Evolutionary conservation across 2,113 vertebrate species (phyloP).

Genomic region (Pelmatolapia mariae): DNA sequence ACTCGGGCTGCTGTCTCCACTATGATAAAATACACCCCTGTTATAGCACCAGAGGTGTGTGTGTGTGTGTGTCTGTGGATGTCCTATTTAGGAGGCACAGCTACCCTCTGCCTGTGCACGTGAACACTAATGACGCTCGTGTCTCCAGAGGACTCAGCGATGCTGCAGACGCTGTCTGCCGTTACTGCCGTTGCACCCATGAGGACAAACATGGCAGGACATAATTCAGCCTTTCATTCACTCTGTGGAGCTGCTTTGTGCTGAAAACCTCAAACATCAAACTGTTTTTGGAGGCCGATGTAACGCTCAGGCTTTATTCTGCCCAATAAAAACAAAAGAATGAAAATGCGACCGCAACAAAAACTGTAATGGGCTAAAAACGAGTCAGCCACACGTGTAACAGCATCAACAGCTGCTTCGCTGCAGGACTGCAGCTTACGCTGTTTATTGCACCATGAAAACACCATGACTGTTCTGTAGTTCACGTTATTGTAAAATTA

Average conservation of each 20-base stretch:
- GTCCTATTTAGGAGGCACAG: neutral
- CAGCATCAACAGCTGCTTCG: neutral
- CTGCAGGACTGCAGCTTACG: neutral
- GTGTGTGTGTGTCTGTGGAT: neutral
- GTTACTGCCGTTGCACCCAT: accelerated
- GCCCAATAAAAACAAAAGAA: neutral
- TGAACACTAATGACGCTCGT: neutral
- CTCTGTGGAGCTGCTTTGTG: neutral
- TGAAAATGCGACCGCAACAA: neutral
- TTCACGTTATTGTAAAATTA: neutral
- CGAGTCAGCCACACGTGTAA: neutral
- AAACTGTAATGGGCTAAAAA: neutral
- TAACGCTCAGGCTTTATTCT: accelerated
- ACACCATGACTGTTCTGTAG: neutral
- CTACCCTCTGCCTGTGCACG: neutral
- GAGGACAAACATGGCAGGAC: neutral
- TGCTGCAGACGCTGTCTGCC: neutral
- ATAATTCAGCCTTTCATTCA: neutral
- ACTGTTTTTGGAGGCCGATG: neutral
- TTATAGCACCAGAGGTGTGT: neutral
- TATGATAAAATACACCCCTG: neutral
- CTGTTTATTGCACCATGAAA: neutral
- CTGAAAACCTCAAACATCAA: neutral
- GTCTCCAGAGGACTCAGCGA: neutral
- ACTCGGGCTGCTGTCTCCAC: neutral